Percentiles rank a stretch among this genome's conserved stretches.
phyloP scores from a whole-genome alignment of 1,140 invertebrate species.

The Sogatella furcifera region DNA sequence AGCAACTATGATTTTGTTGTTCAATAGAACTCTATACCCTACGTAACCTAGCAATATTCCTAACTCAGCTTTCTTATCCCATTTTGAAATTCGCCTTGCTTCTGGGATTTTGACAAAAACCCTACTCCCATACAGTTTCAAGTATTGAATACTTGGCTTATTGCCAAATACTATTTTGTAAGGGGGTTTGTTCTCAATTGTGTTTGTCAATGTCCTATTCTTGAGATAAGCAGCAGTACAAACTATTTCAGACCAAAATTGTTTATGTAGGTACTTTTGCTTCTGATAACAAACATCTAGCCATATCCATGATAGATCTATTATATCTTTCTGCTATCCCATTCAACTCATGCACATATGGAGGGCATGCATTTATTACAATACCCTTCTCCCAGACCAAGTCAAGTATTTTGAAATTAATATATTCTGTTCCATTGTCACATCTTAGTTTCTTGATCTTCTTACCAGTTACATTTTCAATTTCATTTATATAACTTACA shows the following conservation, averaged over 20 bases:
- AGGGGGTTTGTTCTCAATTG: conserved; percentile 21
- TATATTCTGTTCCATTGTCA: conserved; percentile 26
- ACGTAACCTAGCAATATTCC: conserved; percentile 21
- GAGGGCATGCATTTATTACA: conserved; percentile 14
- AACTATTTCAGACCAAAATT: conserved; percentile 23
- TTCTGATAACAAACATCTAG: conserved; percentile 24
- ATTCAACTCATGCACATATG: conserved; percentile 13
- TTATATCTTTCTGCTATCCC: too few relatives aligned
- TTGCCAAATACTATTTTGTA: conserved; percentile 23
- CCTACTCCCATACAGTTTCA: conserved; percentile 22
- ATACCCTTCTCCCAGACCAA: conserved; percentile 22
- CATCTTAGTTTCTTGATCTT: conserved; percentile 23
- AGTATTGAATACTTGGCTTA: conserved; percentile 23
- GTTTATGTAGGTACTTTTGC: conserved; percentile 17
- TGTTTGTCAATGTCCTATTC: conserved; percentile 20
- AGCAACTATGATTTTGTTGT: conserved; percentile 21
- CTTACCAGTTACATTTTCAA: conserved; percentile 22
- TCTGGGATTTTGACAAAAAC: conserved; percentile 18
- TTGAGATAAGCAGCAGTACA: conserved; percentile 22
- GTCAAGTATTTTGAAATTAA: conserved; percentile 19
- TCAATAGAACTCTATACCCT: conserved; percentile 20
- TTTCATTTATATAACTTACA: conserved; percentile 15
- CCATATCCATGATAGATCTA: background rate
- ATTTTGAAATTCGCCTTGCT: conserved; percentile 12
- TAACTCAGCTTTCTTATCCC: conserved; percentile 20